These are phyloP conservation scores for Rhombomys opimus DNA, from an alignment of 2,113 vertebrate species.

Conservation along the genomic window DNA sequence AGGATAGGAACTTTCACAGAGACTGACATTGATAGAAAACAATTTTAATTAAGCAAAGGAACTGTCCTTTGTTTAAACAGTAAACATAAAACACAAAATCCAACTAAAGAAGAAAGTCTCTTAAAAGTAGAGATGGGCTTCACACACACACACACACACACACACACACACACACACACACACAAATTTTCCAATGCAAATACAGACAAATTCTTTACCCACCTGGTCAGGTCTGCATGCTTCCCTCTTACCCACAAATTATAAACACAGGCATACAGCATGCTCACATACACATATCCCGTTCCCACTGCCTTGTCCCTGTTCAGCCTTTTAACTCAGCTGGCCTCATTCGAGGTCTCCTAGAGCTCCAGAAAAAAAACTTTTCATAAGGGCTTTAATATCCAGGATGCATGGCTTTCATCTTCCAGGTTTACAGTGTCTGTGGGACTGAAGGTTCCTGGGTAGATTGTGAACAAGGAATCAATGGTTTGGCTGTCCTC, in stretches of 20 bases:
- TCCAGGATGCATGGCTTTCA: not conserved
- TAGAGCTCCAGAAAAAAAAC: not conserved
- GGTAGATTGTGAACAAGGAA: not conserved
- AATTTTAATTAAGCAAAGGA: slow-evolving; percentile 79
- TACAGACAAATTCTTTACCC: not conserved
- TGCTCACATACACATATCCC: not conserved
- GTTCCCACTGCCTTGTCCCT: not conserved
- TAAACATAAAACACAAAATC: slow-evolving; percentile 72
- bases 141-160: not conserved
- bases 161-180: not conserved
- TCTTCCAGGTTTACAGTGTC: not conserved
- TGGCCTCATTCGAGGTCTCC: not conserved
- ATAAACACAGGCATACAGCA: not conserved
- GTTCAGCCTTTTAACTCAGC: not conserved
- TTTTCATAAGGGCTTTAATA: not conserved
- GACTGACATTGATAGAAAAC: slow-evolving; percentile 64
- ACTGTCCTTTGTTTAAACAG: not conserved
- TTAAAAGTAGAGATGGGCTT: not conserved
- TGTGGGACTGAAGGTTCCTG: not conserved
- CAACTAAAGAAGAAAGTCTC: not conserved
- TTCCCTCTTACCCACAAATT: not conserved
- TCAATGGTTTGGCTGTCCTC: slow-evolving; percentile 41
- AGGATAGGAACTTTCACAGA: slow-evolving; percentile 7
- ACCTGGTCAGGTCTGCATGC: not conserved
- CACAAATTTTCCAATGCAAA: not conserved